Conservation (phyloP, 2,797 vertebrate species). For the Nannoperca obscura region DNA sequence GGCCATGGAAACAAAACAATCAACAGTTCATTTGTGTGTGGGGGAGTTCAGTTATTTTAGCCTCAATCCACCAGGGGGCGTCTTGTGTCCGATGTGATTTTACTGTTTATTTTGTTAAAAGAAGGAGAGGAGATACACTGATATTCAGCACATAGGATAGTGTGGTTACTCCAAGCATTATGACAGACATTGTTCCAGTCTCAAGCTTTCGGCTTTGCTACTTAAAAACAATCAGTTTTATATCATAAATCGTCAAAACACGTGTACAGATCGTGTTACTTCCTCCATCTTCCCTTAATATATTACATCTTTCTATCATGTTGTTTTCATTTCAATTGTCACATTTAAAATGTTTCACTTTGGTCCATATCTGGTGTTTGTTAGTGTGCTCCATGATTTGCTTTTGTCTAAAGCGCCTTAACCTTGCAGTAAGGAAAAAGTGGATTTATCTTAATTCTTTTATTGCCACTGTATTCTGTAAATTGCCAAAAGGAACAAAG, state of each 20-base stretch:
- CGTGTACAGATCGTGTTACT: too few species aligned
- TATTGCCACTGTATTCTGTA: neutral
- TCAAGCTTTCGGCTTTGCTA: neutral
- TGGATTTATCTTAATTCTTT: neutral
- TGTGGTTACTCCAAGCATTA: neutral
- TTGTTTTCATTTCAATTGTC: neutral
- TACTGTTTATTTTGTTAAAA: too few species aligned
- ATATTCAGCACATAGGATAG: neutral
- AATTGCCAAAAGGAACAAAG: neutral
- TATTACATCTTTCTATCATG: neutral
- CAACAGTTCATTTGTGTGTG: too few species aligned
- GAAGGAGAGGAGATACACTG: neutral
- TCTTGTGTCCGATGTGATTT: neutral
- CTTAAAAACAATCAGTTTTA: neutral
- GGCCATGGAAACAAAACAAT: too few species aligned
- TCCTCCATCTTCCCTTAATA: too few species aligned
- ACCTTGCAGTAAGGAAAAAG: neutral
- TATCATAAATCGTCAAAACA: neutral
- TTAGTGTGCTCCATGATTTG: neutral
- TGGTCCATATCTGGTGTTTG: too few species aligned
- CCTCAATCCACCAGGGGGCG: slow-evolving; percentile 1
- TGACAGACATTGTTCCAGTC: neutral
- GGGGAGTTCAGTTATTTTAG: neutral
- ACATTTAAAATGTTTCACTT: too few species aligned
- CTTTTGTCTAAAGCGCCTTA: neutral